Conservation (phyloP, 2,113 vertebrate species). For the Chitala chitala region DNA sequence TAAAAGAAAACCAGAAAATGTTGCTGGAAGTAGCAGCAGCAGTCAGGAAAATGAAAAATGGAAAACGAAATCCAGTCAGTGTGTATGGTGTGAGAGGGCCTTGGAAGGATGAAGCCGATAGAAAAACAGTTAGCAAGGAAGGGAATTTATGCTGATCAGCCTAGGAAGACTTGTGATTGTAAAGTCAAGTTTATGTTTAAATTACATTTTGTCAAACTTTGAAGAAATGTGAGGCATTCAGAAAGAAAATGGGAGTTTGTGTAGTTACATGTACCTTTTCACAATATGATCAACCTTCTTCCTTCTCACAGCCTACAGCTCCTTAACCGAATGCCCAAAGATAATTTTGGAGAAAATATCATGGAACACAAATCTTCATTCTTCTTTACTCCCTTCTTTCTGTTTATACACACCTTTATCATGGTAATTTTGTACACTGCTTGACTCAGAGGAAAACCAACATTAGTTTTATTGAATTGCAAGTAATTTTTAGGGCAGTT, state of each 20-base stretch:
- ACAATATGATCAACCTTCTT: slow-evolving; percentile 45
- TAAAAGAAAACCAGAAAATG: neutral
- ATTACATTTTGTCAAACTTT: slow-evolving; percentile 69
- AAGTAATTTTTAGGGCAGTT: slow-evolving; percentile 47
- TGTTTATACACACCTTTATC: slow-evolving; percentile 52
- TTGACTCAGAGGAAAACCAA: slow-evolving; percentile 26
- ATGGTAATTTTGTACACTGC: slow-evolving; percentile 47
- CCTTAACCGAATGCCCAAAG: neutral
- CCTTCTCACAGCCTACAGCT: slow-evolving; percentile 43
- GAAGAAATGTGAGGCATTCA: slow-evolving; percentile 65
- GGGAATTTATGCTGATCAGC: no score
- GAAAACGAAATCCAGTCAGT: neutral
- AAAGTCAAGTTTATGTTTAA: no score
- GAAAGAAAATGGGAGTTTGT: slow-evolving; percentile 62
- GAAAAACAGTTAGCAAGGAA: slow-evolving; percentile 56
- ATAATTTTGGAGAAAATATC: neutral
- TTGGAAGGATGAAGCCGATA: slow-evolving; percentile 58
- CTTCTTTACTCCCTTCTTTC: slow-evolving; percentile 30
- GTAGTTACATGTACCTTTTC: slow-evolving; percentile 52
- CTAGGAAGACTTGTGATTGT: no score
- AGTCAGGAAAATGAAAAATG: neutral
- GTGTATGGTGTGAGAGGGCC: neutral
- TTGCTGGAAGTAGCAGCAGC: neutral
- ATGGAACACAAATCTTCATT: slow-evolving; percentile 18
- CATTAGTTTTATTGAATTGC: slow-evolving; percentile 55